Base-by-base conservation (phyloP, 1,140 invertebrate species). In the Pogonognathellus flavescens region DNA sequence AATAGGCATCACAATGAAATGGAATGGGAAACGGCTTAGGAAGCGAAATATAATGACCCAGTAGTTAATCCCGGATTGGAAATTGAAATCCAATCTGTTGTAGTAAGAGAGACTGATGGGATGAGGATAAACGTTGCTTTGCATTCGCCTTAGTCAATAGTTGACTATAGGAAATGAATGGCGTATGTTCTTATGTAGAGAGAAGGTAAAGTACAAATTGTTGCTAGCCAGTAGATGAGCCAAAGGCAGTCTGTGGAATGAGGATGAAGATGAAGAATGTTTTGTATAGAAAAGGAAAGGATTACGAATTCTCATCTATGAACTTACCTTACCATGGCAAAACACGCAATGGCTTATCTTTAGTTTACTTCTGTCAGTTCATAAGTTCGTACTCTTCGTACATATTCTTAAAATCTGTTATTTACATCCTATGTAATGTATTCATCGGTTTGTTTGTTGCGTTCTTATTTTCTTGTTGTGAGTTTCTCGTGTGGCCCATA, bases 11-110 rank as follows among this genome's bases (percentile, higher is more conserved):
- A 25, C 41, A 76, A 76, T 76, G 70, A 16, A 76, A 76, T 49
- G 66, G 25, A 72, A 72, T 49, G 70, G 70, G 70, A 76, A 76
- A 76, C 70, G 31, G 70, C 70, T 76, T 76, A 76, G 70, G 70
- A 76, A 76, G 70, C 70, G 41, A 31, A 76, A 52, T 62, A 72
- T 70, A 84, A 70, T 50, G 31, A 85, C 84, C 83, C 55, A 50
- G 49, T 70, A 50, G 84, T 81, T 85, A 85, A 85, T 85, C 84
- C 84, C 55, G 72, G 55, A 80, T 72, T 81, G 84, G 57, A 85
- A 85, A 85, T 85, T 85, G 76, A 59, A 83, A 86, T 84, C 83
- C 62, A 85, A 80, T 87, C 66, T 85, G 55, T 85, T 53, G 82
- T 57, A 85, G 82, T 80, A 55, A 57, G 55, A 81, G 80, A 76